phyloP scores from a whole-genome alignment of 1,140 invertebrate species.

The Meloidogyne exigua region DNA sequence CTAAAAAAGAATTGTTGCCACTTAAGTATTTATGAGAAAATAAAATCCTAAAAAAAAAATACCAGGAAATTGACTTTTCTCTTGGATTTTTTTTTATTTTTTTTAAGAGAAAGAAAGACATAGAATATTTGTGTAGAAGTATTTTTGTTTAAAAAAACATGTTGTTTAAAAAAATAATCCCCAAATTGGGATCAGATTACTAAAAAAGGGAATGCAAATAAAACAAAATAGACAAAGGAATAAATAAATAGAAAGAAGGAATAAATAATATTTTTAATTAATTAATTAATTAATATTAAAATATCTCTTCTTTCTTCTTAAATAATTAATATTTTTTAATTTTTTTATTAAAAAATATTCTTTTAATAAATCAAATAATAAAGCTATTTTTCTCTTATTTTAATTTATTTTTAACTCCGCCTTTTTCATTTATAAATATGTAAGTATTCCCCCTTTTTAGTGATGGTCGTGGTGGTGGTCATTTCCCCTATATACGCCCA shows the following conservation, averaged over 20 bases:
- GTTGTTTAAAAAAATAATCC: not conserved
- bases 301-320: no score
- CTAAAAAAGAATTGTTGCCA: not conserved
- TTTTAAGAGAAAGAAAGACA: not conserved
- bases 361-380: no score
- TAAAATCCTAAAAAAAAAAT: not conserved
- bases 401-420: not conserved
- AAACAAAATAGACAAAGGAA: not conserved
- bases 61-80: not conserved
- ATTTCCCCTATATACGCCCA: no score
- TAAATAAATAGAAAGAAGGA: no score
- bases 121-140: not conserved
- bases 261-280: not conserved
- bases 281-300: no score
- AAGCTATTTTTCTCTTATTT: no score
- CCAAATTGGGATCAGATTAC: not conserved
- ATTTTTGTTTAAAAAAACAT: no score
- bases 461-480: no score
- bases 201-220: not conserved
- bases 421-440: not conserved
- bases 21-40: slow-evolving; percentile 1
- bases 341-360: no score
- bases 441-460: not conserved
- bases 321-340: no score
- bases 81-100: not conserved